Evolutionary conservation across 2,797 vertebrate genomes (phyloP), one percentile per base, ranked within the genome.

Genomic region (Huso huso): DNA sequence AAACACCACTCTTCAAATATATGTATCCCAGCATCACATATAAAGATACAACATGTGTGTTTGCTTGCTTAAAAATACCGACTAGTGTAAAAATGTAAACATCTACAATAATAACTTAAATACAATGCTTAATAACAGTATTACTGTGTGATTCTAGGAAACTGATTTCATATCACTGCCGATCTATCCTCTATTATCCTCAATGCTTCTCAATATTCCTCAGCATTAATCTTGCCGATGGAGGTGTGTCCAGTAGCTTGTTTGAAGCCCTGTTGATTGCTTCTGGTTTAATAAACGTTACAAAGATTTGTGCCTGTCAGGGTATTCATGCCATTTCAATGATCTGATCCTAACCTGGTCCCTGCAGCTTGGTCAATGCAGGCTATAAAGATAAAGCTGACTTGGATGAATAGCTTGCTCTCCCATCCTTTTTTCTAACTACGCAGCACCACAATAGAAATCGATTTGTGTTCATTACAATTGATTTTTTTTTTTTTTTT

Each of bases 231-330:
- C 69, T 76, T 83, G 79, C 76, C 74, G 70, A 68, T 63, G 48
- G 71, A 71, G 76, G 23, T 4, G 23, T 13, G 63, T 18, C 51
- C 50, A 23, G 49, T 7, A n/a, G 63, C 48, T 53, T 51, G 51
- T 64, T 49, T 64, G 63, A 52, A 51, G 50, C 48, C 4, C 37
- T 48, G 23, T 57, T 65, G 11, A 57, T 57, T 48, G 52, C 52
- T 65, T 18, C 23, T 51, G 50, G 23, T 65, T 65, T 65, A 65
- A 65, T 55, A 57, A 48, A 15, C 23, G 57, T 53, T 53, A 15
- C 10, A 13, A 10, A 12, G 15, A 88, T 88, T 87, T 88, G 85
- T 87, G 78, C 80, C 79, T 83, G 87, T 87, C 86, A 82, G 66
- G n/a, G 65, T 67, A 69, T 76, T 69, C 71, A 72, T 77, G 75